Base-by-base conservation (phyloP, 2,888 invertebrate genomes). In the Frankliniella intonsa region DNA sequence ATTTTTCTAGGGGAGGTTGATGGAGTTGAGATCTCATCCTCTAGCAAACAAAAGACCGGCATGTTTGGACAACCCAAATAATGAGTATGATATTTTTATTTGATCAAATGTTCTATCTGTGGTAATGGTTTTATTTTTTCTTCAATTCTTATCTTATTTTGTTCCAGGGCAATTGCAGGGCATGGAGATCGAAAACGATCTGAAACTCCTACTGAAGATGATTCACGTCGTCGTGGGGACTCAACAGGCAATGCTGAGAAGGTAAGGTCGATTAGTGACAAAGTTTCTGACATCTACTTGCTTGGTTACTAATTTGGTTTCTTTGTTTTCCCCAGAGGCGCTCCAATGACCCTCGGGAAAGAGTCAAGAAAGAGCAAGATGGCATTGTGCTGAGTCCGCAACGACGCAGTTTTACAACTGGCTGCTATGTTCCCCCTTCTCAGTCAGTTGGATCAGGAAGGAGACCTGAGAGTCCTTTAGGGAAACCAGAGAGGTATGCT, bases 311-410 rank as follows among this genome's bases (percentile, higher is more conserved):
- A 49, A 22, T 82, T 50, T n/a, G 25, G 50, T 79, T 82, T 22
- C 86, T 86, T 82, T 86, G 85, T 83, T 86, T 86, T 84, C 85
- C 84, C 81, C 87, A 90, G 87, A 88, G 90, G 83, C 90, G 93
- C 19, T 90, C 92, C 14, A 89, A 89, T 76, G 94, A 94, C 87
- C 93, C 93, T 8, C 91, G 93, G 84, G 95, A 95, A 87, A 92
- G 95, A 81, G 90, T 95, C 81, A 93, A 94, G 84, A 95, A 95
- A 87, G 94, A 95, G 88, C 93, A 93, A 87, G 94, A 94, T 88
- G 94, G 94, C 81, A 94, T 96, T 85, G 93, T 96, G 85, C 89
- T 96, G 86, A 94, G 95, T 85, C 96, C 96, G 81, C 96, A 96
- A 88, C 91, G 96, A 17, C 91, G 95, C 84, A 95, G 94, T 86